Conservation (phyloP, 2,113 vertebrate species). For the Melanotaenia duboulayi region DNA sequence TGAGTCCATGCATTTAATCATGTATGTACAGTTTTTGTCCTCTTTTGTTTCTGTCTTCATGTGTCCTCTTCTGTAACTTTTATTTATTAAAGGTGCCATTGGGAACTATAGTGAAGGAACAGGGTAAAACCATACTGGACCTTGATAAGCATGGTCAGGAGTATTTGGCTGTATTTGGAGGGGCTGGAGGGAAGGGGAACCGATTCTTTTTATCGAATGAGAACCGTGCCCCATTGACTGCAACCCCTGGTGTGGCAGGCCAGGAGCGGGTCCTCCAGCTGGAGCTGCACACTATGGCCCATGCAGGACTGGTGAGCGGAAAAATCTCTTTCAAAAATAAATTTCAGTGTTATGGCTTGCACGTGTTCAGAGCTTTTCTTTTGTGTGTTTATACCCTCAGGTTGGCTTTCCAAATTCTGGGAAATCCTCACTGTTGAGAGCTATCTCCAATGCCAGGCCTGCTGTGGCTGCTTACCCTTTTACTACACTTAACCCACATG, state of each 20-base stretch:
- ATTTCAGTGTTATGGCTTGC: background rate
- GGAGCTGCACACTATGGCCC: conserved; percentile 94
- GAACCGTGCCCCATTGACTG: conserved; percentile 86
- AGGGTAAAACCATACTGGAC: conserved; percentile 82
- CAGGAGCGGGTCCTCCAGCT: conserved; percentile 88
- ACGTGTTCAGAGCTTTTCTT: background rate
- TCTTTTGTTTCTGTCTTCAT: background rate
- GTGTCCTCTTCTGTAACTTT: background rate
- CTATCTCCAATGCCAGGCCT: conserved; percentile 91
- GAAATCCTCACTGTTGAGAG: conserved; percentile 93
- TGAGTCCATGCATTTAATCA: conserved; percentile 70
- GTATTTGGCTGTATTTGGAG: conserved; percentile 87
- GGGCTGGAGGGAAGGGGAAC: conserved; percentile 93
- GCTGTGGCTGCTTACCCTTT: conserved; percentile 95
- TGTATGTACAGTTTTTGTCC: background rate
- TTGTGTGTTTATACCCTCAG: conserved; percentile 68
- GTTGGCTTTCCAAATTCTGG: conserved; percentile 97
- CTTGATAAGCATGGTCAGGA: conserved; percentile 85
- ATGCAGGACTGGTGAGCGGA: conserved; percentile 90
- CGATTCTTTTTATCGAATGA: conserved; percentile 94
- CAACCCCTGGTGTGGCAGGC: conserved; percentile 86
- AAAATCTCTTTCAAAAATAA: background rate
- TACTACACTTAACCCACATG: conserved; percentile 94
- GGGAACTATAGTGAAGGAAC: conserved; percentile 93
- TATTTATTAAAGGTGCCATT: conserved; percentile 86